Base-by-base conservation (phyloP, 2,797 vertebrate genomes). In the Notolabrus celidotus region DNA sequence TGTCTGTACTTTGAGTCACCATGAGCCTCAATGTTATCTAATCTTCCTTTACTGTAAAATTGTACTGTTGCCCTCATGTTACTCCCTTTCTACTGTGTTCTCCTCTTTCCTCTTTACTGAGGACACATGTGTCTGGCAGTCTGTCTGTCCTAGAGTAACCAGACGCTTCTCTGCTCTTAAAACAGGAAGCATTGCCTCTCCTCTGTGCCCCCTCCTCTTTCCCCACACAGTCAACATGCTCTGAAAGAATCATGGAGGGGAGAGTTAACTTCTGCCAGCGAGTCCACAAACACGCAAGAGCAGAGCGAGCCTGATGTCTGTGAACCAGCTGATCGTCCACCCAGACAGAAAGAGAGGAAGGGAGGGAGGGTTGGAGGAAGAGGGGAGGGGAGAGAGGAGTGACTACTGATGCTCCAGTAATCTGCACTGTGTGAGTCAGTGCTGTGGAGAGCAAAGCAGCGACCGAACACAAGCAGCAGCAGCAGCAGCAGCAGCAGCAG, bases 311-410 rank as follows among this genome's bases (percentile, higher is more conserved):
- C 49, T n/a, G 50, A 82, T 83, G 80, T 85, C 87, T 86, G 91
- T 57, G 70, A 86, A 87, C 90, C 94, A 94, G 93, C 94, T 94
- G 95, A 94, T 94, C 73, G 62, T 84, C 77, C 83, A 56, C 70
- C 69, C 86, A 88, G 86, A 81, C 74, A 4, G 71, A 80, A 62
- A 51, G 53, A 55, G 71, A 63, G 62, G 76, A 77, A 77, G 67
- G 72, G 61, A 65, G 46, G 20, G 4, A 77, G 81, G 64, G n/a
- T n/a, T n/a, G n/a, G n/a, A n/a, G n/a, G 72, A 68, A 62, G 77
- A 74, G 79, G 65, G 74, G 62, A 61, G 33, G n/a, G 14, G 66
- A 33, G 84, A 77, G 80, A 82, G 85, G 87, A 88, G 85, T 88
- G 90, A 88, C 85, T 84, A 78, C 83, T 88, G 92, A 92, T 93